Evolutionary conservation across 1,140 invertebrate genomes (phyloP), one percentile per base, ranked within the genome.

Genomic region (Orussus abietinus): DNA sequence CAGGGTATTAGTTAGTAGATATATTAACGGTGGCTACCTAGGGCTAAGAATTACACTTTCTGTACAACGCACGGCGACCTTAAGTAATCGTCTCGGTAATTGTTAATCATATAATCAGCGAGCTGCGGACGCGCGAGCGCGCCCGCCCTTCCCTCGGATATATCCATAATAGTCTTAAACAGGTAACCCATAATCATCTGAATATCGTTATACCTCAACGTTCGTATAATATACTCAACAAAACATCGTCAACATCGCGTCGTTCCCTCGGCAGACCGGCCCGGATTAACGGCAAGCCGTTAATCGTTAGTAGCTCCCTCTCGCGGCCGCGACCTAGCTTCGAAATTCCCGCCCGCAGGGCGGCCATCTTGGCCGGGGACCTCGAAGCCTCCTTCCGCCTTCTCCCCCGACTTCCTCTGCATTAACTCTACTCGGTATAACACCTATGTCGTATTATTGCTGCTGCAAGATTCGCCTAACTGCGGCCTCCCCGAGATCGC

Each of bases 21-120:
- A 69, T 66, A 53, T 50, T 68, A 72, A 67, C 52, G n/a, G 55
- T 61, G 55, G 54, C 64, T 69, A 69, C 42, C 62, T 71, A 68
- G 56, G n/a, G 53, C 68, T 71, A 71, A 70, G 64, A 69, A 65
- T 71, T 68, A 71, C 62, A 66, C 56, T 66, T 67, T 71, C 64
- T 70, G 66, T 71, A 71, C 64, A 70, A 64, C 66, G 58, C 62
- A 58, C 62, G 60, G 57, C 57, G 52, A 51, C 45, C 51, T 62
- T 52, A 62, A 59, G 54, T 53, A 52, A 47, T 54, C 22, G 22
- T 25, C 22, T n/a, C 6, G 6, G 22, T 25, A 25, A 25, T 25
- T 6, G 6, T 53, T 51, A 45, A 55, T 47, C 53, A 31, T 35
- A 17, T 28, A 42, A 35, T 34, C 31, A n/a, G n/a, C n/a, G n/a